Conservation (phyloP, 2,797 vertebrate species). For the Muraenolepis orangiensis region DNA sequence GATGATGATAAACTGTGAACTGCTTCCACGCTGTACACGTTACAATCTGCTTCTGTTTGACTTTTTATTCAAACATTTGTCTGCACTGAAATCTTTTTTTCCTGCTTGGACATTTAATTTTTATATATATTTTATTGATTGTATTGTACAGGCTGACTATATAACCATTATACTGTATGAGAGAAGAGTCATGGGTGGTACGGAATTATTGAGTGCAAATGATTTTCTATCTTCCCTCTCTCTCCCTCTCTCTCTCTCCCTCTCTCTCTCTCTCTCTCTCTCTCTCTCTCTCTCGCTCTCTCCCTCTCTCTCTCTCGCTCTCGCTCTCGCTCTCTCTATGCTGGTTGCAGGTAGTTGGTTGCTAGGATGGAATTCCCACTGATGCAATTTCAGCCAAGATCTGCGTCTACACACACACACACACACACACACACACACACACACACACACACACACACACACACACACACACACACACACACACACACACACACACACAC, state of each 20-base stretch:
- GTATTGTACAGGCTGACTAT: not conserved
- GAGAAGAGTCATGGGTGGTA: no score
- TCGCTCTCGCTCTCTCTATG: conserved; percentile 30
- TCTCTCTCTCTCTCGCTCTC: conserved; percentile 4
- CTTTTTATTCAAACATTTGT: not conserved
- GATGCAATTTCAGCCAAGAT: conserved; percentile 66
- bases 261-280: conserved; percentile 1
- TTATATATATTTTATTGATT: not conserved
- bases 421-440: not conserved
- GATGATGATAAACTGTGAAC: not conserved
- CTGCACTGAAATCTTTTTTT: not conserved
- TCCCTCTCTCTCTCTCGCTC: not conserved
- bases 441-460: not conserved
- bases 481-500: not conserved
- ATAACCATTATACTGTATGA: no score
- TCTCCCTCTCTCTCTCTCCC: conserved; percentile 34
- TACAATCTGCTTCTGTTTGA: not conserved
- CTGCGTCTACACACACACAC: conserved; percentile 32
- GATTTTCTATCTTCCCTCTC: not conserved
- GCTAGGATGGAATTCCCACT: conserved; percentile 60
- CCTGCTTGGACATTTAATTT: not conserved
- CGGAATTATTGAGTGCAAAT: no score
- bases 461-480: not conserved
- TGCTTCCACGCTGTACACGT: not conserved
- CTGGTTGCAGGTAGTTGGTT: conserved; percentile 50